phyloP scores from a whole-genome alignment of 2,113 vertebrate genomes.

The Megalops atlanticus region DNA sequence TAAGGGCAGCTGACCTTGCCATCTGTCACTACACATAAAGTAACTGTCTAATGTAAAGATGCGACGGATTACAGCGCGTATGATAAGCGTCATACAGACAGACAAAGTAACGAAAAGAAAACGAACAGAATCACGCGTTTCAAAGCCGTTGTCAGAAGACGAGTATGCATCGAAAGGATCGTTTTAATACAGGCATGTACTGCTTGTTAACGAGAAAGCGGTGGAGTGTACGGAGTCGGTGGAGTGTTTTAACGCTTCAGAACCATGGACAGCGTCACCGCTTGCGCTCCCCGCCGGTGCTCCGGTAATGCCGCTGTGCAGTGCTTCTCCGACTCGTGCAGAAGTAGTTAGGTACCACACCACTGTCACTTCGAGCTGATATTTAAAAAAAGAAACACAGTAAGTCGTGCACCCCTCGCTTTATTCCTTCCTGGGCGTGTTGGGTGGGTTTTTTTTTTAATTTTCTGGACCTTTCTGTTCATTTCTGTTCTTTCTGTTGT shows the following conservation, averaged over 20 bases:
- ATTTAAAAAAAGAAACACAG: no score
- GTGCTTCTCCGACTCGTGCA: not conserved
- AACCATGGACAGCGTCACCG: constrained; percentile 46
- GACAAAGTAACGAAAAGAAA: constrained; percentile 15
- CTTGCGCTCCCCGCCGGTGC: no score
- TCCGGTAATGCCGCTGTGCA: not conserved
- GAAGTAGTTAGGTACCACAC: not conserved
- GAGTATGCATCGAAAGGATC: no score
- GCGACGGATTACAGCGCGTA: not conserved
- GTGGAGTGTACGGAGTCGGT: not conserved
- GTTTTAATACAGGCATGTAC: not conserved
- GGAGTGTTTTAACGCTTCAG: constrained; percentile 34
- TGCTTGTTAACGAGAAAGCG: constrained; percentile 10
- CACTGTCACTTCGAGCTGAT: not conserved
- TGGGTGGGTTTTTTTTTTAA: no score
- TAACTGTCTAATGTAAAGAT: not conserved
- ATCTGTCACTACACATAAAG: no score
- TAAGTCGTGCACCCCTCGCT: no score
- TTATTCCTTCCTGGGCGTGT: no score
- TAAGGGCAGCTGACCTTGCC: not conserved
- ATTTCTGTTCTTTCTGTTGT: no score
- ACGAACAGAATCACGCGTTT: not conserved
- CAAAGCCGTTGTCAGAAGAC: not conserved
- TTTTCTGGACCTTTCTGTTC: no score
- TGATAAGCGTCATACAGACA: not conserved